Base-by-base conservation (phyloP, 2,797 vertebrate genomes). In the Poecilia gillii region DNA sequence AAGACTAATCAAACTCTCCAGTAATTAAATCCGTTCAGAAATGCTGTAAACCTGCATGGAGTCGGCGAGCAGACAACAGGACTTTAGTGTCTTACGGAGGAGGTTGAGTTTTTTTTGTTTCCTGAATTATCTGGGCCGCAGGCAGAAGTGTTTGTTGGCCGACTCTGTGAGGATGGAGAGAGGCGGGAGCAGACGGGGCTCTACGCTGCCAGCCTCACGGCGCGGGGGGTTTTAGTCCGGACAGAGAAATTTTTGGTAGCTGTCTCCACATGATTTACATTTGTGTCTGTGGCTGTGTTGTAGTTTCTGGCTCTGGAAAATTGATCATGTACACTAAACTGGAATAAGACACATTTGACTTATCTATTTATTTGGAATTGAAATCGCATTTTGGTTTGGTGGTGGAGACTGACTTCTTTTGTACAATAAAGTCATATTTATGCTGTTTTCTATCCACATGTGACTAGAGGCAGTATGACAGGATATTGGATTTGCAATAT, bases 81-180 rank as follows among this genome's bases (percentile, higher is more conserved):
- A 73, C 75, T 89, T 89, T 59, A 77, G 83, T 33, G 13, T 85
- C 83, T 86, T 71, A 75, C 41, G 82, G 77, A 82, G 49, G 76
- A 86, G 72, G 73, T 81, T 57, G 73, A 89, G 89, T 90, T 83
- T 88, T 91, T 88, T 77, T 84, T 85, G 36, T 64, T 75, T 36
- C 41, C 9, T 31, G 82, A 89, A 76, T 90, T 92, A 90, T 91
- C 90, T 89, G 80, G 89, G 91, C 89, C 87, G 88, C 85, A 81
- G 88, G 87, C 90, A 74, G 78, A 39, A 72, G 79, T 83, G 85
- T 84, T 90, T 84, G 86, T 82, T 92, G 86, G 90, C 86, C 81
- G 31, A 84, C 62, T 74, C 70, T 80, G 73, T 84, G 86, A 87
- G 87, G 88, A 84, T 79, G 88, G 91, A 81, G 86, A 84, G 85